Conservation (phyloP, 2,797 vertebrate species). For the Macropodus opercularis region DNA sequence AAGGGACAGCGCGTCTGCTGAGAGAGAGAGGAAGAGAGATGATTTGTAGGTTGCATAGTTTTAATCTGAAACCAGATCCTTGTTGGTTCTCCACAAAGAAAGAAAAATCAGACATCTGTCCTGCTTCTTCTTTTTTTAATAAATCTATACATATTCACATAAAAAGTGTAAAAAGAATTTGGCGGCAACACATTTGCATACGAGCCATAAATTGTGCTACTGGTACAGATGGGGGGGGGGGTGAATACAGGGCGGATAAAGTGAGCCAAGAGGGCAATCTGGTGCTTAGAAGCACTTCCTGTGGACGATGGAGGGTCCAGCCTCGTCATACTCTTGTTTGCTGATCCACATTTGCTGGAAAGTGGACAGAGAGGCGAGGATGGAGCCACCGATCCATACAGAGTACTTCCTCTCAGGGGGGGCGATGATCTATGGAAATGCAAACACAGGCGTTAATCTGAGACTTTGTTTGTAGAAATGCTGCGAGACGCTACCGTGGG, state of each 20-base stretch:
- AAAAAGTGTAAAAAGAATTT: slow-evolving; percentile 89
- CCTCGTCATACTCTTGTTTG: slow-evolving; percentile 96
- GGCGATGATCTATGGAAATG: slow-evolving; percentile 91
- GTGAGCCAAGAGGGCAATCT: too few species aligned
- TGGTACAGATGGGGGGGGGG: slow-evolving; percentile 28
- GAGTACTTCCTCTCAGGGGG: slow-evolving; percentile 97
- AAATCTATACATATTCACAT: slow-evolving; percentile 90
- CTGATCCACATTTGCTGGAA: slow-evolving; percentile 99
- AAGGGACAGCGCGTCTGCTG: slow-evolving; percentile 34
- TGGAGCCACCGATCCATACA: slow-evolving; percentile 96
- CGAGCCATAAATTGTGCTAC: slow-evolving; percentile 9
- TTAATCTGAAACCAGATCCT: not conserved
- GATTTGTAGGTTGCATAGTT: not conserved
- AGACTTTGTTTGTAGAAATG: too few species aligned
- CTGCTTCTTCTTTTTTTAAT: slow-evolving; percentile 86
- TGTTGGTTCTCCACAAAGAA: not conserved
- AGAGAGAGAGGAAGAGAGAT: not conserved
- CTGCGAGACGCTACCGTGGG: too few species aligned
- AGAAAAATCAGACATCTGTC: slow-evolving; percentile 33
- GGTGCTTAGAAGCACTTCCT: slow-evolving; percentile 86
- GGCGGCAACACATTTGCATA: slow-evolving; percentile 72
- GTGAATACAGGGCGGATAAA: slow-evolving; percentile 9
- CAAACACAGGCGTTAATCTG: slow-evolving; percentile 39
- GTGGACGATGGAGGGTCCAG: slow-evolving; percentile 89
- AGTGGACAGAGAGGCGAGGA: slow-evolving; percentile 97